Conservation (phyloP, 2,888 invertebrate genomes). For the Netelia inedita region DNA sequence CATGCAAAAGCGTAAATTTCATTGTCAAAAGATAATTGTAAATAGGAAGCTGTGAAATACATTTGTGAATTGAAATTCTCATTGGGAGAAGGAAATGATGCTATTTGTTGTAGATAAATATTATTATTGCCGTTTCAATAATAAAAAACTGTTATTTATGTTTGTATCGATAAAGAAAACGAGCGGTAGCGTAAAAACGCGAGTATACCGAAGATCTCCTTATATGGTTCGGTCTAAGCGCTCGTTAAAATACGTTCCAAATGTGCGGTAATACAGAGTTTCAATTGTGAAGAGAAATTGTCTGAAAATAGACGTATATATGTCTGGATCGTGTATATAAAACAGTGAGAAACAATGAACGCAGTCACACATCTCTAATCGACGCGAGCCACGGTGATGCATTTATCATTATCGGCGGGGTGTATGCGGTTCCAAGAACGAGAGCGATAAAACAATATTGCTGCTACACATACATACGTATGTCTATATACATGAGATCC, state of each 20-base stretch:
- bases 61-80: no score
- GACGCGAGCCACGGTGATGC: neutral
- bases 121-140: neutral
- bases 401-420: neutral
- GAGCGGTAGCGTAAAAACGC: slow-evolving; percentile 27
- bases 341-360: neutral
- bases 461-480: neutral
- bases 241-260: slow-evolving; percentile 34
- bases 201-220: slow-evolving; percentile 52
- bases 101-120: no score
- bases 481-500: neutral
- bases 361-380: neutral
- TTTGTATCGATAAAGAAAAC: neutral
- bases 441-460: neutral
- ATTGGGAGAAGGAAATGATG: no score
- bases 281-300: slow-evolving; percentile 36
- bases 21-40: no score
- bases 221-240: slow-evolving; percentile 71
- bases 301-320: neutral
- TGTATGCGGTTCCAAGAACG: neutral
- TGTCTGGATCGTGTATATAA: neutral
- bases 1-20: no score
- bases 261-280: slow-evolving; percentile 44
- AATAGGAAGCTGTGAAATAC: no score
- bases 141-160: neutral